Conservation (phyloP, 2,113 vertebrate genomes). For the Tragelaphus imberbis region DNA sequence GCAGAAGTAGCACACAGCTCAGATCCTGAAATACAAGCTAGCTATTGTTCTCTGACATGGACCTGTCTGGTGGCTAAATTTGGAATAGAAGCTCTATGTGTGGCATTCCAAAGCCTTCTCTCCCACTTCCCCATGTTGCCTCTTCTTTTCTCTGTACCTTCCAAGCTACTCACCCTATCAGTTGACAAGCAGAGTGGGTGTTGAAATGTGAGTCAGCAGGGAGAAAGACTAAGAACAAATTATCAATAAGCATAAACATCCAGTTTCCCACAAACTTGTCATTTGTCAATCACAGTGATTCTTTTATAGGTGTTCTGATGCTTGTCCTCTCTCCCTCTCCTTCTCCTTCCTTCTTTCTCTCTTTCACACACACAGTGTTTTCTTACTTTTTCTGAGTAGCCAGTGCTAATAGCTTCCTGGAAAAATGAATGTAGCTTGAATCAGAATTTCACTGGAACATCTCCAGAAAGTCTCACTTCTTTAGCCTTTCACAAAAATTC, state of each 20-base stretch:
- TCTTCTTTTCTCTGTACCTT: background rate
- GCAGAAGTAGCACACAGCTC: background rate
- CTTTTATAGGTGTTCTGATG: background rate
- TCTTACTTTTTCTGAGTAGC: background rate
- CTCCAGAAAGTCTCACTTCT: background rate
- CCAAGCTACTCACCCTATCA: background rate
- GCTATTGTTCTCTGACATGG: background rate
- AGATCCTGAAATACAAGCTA: background rate
- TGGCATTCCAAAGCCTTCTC: background rate
- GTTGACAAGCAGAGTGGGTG: background rate
- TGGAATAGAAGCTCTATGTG: background rate
- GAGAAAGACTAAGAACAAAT: background rate
- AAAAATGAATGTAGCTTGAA: background rate
- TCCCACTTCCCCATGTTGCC: background rate
- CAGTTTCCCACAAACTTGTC: background rate
- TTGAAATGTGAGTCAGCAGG: background rate
- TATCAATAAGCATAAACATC: background rate
- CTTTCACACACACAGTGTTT: background rate
- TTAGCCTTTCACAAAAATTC: background rate
- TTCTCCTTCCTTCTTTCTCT: background rate
- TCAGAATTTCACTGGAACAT: background rate
- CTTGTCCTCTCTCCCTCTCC: background rate
- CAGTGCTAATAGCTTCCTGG: background rate
- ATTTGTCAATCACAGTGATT: background rate
- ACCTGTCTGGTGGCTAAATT: background rate